Base-by-base conservation (phyloP, 2,888 invertebrate genomes). In the Branchipolynoe longqiensis region DNA sequence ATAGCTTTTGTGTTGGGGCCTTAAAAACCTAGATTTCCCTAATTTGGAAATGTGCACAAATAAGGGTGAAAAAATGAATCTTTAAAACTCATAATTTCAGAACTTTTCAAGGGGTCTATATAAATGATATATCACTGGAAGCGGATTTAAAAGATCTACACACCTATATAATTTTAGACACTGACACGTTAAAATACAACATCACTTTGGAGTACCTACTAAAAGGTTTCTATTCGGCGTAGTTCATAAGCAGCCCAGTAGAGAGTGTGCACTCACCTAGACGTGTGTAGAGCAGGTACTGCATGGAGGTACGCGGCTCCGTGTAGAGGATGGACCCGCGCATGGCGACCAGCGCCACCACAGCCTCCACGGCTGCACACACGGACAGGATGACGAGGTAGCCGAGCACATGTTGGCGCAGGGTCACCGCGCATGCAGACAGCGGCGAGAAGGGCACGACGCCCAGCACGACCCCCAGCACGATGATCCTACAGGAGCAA, bases 321-420 rank as follows among this genome's bases (percentile, higher is more conserved):
- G 96, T 96, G 92, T 97, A 96, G 90, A 97, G 95, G 90, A 97
- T 97, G 92, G 96, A 96, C 86, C 97, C 97, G 88, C 96, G 95
- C 94, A 96, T 95, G 88, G 97, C 96, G 88, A 97, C 95, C 91
- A 96, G 94, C 91, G 96, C 96, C 90, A 97, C 96, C 90, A 95
- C 95, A 87, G 95, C 94, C 94, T 97, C 97, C 89, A 96, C 94
- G 88, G 95, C 84, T 8, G 94, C 87, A 86, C 93, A 93, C 94
- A 95, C 93, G 38, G 94, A 93, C 88, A 96, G 94, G 87, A 96
- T 95, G 73, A 92, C 89, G 3, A 96, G 93, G 93, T 96, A 96
- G 82, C 95, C 96, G 59, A 96, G 91, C 74, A 96, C 94, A 91
- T 96, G 95, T 87, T 95, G 94, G 78, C 90, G 88, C 62, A 94